These are phyloP conservation scores for Onychostoma macrolepis DNA, from an alignment of 2,113 vertebrate species.

Conservation along the genomic window DNA sequence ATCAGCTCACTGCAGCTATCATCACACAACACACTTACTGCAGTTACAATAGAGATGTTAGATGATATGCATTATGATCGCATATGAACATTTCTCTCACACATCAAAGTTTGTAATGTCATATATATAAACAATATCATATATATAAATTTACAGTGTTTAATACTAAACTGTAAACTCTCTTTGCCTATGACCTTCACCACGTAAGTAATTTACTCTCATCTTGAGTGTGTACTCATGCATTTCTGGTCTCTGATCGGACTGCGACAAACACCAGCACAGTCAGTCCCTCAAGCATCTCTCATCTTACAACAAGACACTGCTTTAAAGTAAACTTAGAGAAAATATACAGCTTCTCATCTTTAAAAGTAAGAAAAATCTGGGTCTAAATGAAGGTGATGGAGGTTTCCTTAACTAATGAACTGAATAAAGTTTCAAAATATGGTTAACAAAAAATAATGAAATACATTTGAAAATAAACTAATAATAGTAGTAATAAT, in stretches of 20 bases:
- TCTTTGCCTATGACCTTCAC: background rate
- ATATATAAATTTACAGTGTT: background rate
- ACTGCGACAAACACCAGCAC: constrained; percentile 79
- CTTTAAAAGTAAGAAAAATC: background rate
- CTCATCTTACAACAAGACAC: constrained; percentile 48
- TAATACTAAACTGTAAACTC: background rate
- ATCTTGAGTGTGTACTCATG: constrained; percentile 62
- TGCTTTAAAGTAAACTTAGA: constrained; percentile 33
- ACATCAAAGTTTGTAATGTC: background rate
- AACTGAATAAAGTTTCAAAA: background rate
- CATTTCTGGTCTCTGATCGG: constrained; percentile 71
- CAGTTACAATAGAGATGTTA: constrained; percentile 9
- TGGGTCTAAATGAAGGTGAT: background rate
- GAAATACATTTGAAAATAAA: background rate
- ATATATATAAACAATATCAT: background rate
- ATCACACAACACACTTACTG: constrained; percentile 17
- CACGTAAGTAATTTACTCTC: constrained; percentile 9
- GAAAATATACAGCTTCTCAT: background rate
- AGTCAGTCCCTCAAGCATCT: constrained; percentile 65
- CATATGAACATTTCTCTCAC: background rate
- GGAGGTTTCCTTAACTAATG: background rate
- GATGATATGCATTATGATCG: constrained; percentile 1
- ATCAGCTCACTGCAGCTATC: constrained; percentile 43
- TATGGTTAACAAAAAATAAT: background rate
- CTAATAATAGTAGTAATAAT: background rate